Percentiles rank a stretch among this genome's conserved stretches.
Evolutionary conservation across 2,797 vertebrate genomes (phyloP).

Genomic region (Tangara arthus): DNA sequence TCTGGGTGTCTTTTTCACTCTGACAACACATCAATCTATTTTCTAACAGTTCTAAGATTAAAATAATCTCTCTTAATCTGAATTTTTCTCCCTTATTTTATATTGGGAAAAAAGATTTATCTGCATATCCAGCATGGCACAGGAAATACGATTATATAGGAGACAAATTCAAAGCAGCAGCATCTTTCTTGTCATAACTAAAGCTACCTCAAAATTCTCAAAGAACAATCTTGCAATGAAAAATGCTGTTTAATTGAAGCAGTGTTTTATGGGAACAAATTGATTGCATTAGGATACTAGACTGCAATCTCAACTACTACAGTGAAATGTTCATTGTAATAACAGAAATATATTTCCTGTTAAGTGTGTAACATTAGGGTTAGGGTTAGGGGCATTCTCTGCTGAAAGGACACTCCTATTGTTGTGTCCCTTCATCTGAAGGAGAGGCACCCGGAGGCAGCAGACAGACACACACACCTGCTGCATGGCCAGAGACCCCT

Average conservation of each 20-base stretch:
- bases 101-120: not conserved
- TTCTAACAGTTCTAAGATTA: constrained; percentile 41
- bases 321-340: not conserved
- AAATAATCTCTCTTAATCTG: constrained; percentile 30
- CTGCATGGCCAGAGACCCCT: not conserved
- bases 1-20: constrained; percentile 36
- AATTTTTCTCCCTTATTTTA: not conserved
- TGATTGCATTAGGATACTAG: not conserved
- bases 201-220: not conserved
- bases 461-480: not conserved
- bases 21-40: constrained; percentile 62
- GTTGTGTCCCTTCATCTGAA: not conserved
- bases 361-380: not conserved
- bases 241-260: not conserved
- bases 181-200: not conserved
- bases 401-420: not conserved
- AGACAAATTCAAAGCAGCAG: not conserved
- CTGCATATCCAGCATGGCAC: not conserved
- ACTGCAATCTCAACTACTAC: not conserved
- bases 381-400: not conserved
- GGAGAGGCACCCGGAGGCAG: not conserved
- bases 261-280: not conserved
- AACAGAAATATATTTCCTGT: not conserved
- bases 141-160: not conserved
- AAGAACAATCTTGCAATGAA: not conserved